These are phyloP conservation scores for Hyles vespertilio DNA, from an alignment of 1,140 invertebrate species.

Conservation along the genomic window DNA sequence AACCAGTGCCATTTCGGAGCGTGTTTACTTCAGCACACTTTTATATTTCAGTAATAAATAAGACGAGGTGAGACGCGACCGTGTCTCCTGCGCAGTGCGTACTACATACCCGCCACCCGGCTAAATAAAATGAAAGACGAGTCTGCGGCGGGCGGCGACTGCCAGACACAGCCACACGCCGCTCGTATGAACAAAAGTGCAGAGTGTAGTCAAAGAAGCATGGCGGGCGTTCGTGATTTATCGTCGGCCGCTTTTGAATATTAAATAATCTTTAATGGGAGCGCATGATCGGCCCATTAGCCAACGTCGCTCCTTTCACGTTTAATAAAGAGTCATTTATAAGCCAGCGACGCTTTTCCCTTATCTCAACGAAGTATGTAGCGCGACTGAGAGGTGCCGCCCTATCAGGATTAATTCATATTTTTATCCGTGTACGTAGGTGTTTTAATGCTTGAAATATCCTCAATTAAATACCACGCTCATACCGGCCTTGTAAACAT, in stretches of 20 bases:
- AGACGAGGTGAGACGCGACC: neutral
- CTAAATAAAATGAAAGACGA: conserved; percentile 40
- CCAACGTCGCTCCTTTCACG: conserved; percentile 71
- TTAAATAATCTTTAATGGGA: conserved; percentile 76
- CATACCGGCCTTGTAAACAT: neutral
- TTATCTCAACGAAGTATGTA: conserved; percentile 73
- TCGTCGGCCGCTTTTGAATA: conserved; percentile 72
- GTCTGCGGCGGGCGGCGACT: too few species aligned
- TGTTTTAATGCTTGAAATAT: conserved; percentile 20
- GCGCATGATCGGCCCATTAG: conserved; percentile 75
- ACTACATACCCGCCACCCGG: too few species aligned
- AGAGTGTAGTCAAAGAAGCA: conserved; percentile 63
- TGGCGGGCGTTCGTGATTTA: conserved; percentile 72
- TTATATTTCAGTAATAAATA: conserved; percentile 15
- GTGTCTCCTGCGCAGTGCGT: too few species aligned
- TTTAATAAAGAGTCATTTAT: conserved; percentile 76
- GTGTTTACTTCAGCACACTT: conserved; percentile 22
- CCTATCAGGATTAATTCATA: conserved; percentile 73
- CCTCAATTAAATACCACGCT: conserved; percentile 17
- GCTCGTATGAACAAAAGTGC: conserved; percentile 54
- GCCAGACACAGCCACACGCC: too few species aligned
- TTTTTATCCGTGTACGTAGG: conserved; percentile 54
- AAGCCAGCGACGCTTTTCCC: conserved; percentile 70
- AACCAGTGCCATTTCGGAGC: conserved; percentile 21
- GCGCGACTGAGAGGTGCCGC: conserved; percentile 70